Evolutionary conservation across 1,140 invertebrate genomes (phyloP), one percentile per base, ranked within the genome.

Genomic region (Brachionus calyciflorus): DNA sequence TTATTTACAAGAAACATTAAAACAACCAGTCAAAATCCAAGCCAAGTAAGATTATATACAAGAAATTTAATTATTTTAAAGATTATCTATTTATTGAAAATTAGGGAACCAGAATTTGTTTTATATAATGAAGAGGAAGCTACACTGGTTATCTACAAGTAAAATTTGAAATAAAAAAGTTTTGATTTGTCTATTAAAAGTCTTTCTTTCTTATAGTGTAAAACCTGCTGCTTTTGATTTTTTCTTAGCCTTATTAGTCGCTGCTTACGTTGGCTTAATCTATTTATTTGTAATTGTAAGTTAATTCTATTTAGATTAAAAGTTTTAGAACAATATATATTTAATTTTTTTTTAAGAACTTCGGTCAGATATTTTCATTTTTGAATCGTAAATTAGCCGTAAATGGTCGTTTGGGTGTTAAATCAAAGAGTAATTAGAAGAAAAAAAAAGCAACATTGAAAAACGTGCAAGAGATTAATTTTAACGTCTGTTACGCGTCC

Each of bases 211-310:
- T 77, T 82, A 77, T 86, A 93, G 92, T 85, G 94, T 98, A 4
- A 98, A 98, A 82, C 95, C 95, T 79, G 94, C 95, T 26, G 89
- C 97, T 51, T 98, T 98, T 87, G 95, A 98, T 88, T 89, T 98
- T 44, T 91, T 98, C 79, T 87, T 98, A 2, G 95, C 93, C 7
- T 81, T 93, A 76, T 89, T 89, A 33, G 96, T 98, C 81, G 86
- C 89, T 41, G 85, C 89, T 7, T 98, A 98, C 83, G 87, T 98
- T 53, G 88, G 87, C 37, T 78, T 90, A 6, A 87, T 96, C 10
- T 98, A 96, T 84, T 87, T 93, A 51, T 86, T 90, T 53, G 89
- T 95, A 55, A 90, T 91, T 82, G 89, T 89, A 84, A 82, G 79
- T 33, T 57, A n/a, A n/a, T n/a, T n/a, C n/a, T n/a, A n/a, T n/a